Conservation (phyloP, 2,888 invertebrate genomes). For the Melipona beecheii region DNA sequence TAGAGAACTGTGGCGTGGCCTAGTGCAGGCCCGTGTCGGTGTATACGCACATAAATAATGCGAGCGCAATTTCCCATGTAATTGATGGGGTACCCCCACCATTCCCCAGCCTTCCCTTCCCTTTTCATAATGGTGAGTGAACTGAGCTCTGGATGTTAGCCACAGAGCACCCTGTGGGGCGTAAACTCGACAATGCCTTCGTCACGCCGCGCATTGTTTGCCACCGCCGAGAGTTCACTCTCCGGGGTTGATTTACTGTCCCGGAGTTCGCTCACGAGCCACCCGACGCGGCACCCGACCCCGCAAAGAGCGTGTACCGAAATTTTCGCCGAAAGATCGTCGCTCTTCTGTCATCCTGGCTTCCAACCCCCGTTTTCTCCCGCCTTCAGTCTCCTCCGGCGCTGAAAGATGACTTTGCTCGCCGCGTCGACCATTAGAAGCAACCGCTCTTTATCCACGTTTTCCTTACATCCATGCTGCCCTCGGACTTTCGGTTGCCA, state of each 20-base stretch:
- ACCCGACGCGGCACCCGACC: conserved; percentile 66
- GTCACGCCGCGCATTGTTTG: conserved; percentile 83
- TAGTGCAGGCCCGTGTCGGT: conserved; percentile 64
- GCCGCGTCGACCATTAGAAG: conserved; percentile 24
- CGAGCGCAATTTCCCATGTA: conserved; percentile 82
- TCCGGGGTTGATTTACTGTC: conserved; percentile 79
- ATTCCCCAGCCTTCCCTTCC: conserved; percentile 41
- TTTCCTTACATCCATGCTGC: not conserved
- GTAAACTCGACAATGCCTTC: conserved; percentile 83
- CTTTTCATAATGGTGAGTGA: conserved; percentile 78
- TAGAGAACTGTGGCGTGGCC: conserved; percentile 67
- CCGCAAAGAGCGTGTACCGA: conserved; percentile 79
- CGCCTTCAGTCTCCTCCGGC: not conserved
- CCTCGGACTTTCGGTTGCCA: not conserved
- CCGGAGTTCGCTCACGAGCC: conserved; percentile 70
- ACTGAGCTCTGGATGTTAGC: conserved; percentile 75
- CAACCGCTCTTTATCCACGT: conserved; percentile 21
- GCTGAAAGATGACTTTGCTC: conserved; percentile 42
- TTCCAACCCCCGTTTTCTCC: conserved; percentile 1
- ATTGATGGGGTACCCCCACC: conserved; percentile 78
- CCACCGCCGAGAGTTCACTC: conserved; percentile 78
- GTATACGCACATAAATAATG: conserved; percentile 77
- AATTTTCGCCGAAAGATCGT: conserved; percentile 73
- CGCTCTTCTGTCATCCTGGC: conserved; percentile 55
- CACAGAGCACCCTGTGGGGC: conserved; percentile 79